Evolutionary conservation across 2,888 invertebrate genomes (phyloP).

Genomic region (Pollenia angustigena): DNA sequence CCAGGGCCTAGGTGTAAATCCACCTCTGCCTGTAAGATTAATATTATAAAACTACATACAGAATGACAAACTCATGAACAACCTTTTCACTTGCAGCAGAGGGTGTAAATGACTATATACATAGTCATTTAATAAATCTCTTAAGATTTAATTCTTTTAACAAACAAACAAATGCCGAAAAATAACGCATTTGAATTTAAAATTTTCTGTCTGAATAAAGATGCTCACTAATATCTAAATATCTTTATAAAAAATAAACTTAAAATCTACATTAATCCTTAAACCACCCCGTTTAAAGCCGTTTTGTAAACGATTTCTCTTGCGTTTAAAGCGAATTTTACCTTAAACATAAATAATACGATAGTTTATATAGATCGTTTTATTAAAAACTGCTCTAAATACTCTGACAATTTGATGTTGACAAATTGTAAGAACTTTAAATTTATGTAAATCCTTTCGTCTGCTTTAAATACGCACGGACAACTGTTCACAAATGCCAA

Average conservation of each 20-base stretch:
- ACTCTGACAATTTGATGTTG: constrained; percentile 50
- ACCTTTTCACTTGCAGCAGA: no score
- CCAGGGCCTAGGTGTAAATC: no score
- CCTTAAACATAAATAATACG: constrained; percentile 18
- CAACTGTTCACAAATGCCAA: constrained; percentile 68
- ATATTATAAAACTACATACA: no score
- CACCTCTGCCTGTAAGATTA: no score
- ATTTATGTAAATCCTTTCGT: constrained; percentile 71
- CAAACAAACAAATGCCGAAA: constrained; percentile 48
- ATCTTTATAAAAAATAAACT: background rate
- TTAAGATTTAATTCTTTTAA: constrained; percentile 54
- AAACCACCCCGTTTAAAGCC: constrained; percentile 27
- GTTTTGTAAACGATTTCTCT: background rate
- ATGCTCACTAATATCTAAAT: background rate
- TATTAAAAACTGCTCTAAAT: constrained; percentile 26
- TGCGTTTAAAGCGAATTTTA: constrained; percentile 3
- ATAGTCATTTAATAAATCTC: constrained; percentile 28
- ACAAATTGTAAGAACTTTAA: constrained; percentile 70
- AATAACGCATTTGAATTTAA: constrained; percentile 37
- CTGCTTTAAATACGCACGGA: constrained; percentile 44
- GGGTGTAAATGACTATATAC: constrained; percentile 1
- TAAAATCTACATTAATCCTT: background rate
- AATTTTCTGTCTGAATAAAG: constrained; percentile 27
- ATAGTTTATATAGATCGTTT: constrained; percentile 1
- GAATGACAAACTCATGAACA: no score